A percentile compares a stretch with the other conserved stretches of the same genome.
Conservation (phyloP, 2,797 vertebrate species). For the Poeciliopsis paucimaculata region DNA sequence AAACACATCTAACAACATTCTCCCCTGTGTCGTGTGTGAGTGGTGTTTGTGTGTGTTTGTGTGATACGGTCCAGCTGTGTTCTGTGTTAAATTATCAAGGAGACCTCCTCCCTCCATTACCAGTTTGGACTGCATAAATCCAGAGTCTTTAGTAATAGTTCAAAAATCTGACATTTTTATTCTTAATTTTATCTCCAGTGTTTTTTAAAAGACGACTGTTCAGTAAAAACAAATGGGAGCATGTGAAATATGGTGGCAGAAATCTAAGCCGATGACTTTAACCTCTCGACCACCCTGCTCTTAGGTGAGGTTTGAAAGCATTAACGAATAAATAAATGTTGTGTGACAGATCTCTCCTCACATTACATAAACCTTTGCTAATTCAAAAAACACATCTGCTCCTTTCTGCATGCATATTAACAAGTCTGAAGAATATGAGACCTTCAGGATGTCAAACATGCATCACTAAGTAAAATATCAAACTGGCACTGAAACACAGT, state of each 20-base stretch:
- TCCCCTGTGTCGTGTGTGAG: conserved; percentile 51
- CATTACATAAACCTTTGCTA: conserved; percentile 6
- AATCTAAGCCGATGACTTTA: neutral
- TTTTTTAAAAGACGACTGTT: conserved; percentile 2
- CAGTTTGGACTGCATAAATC: conserved; percentile 55
- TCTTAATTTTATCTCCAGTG: conserved; percentile 23
- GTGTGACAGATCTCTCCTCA: neutral
- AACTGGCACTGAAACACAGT: neutral
- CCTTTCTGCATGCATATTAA: neutral
- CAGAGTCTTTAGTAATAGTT: conserved; percentile 34
- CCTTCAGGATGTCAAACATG: neutral
- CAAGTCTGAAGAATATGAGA: neutral
- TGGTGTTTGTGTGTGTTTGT: conserved; percentile 23
- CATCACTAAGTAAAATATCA: neutral
- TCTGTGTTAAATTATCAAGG: conserved; percentile 45
- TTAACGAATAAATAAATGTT: neutral
- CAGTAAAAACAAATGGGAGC: conserved; percentile 2
- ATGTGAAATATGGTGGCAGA: conserved; percentile 2
- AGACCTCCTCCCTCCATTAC: conserved; percentile 56
- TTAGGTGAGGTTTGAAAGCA: neutral
- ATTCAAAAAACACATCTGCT: neutral
- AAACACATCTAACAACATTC: conserved; percentile 64
- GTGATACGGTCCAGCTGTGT: conserved; percentile 62
- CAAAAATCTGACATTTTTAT: conserved; percentile 29
- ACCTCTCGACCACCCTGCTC: neutral